phyloP scores from a whole-genome alignment of 2,113 vertebrate species.

The Melospiza georgiana region DNA sequence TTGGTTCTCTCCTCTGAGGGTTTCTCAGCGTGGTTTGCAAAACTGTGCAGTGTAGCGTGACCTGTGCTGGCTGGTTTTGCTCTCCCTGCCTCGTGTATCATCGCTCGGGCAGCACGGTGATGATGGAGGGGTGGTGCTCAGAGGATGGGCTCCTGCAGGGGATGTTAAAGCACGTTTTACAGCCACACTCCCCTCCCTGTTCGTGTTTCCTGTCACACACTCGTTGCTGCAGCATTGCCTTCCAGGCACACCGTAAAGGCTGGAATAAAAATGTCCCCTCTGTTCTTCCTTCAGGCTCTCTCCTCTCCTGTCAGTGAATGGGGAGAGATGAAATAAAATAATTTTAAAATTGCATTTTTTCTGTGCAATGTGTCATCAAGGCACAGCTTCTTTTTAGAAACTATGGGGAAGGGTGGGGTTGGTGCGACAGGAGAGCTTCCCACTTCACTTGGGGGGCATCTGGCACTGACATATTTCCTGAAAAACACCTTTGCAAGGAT shows the following conservation, averaged over 20 bases:
- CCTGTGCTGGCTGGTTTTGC: constrained; percentile 14
- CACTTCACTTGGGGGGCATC: background rate
- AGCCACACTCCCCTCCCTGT: background rate
- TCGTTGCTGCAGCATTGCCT: background rate
- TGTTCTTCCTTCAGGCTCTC: background rate
- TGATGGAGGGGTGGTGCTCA: background rate
- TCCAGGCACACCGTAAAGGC: background rate
- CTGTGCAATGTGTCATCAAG: background rate
- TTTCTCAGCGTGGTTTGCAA: background rate
- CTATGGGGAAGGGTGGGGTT: background rate
- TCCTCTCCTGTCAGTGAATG: background rate
- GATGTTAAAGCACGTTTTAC: background rate
- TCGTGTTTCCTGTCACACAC: background rate
- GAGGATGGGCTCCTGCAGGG: background rate
- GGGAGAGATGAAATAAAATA: background rate
- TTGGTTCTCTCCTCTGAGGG: constrained; percentile 34
- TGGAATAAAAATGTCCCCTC: background rate
- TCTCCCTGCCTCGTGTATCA: background rate
- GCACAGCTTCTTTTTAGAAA: background rate
- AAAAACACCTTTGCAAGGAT: too few species aligned
- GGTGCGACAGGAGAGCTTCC: background rate
- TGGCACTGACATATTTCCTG: too few species aligned
- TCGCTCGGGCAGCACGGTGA: background rate
- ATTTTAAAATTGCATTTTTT: background rate
- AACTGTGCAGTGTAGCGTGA: constrained; percentile 47